These are phyloP conservation scores for Pelmatolapia mariae DNA, from an alignment of 2,113 vertebrate species.

Conservation along the genomic window DNA sequence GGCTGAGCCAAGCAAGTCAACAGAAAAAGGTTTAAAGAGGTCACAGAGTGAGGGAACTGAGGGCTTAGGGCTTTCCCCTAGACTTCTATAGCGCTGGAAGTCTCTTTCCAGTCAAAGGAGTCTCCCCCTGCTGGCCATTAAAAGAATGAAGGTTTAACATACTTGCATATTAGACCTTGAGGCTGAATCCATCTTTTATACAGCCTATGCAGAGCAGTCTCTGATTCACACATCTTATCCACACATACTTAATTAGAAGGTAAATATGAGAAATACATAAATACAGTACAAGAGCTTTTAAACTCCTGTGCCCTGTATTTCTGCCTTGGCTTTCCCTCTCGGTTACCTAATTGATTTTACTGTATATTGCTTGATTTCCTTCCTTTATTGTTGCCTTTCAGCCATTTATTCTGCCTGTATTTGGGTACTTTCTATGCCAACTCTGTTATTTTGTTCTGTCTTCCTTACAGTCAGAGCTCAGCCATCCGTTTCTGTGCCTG, in stretches of 20 bases:
- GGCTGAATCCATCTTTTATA: not conserved
- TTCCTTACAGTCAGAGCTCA: not conserved
- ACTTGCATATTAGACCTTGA: not conserved
- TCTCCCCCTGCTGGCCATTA: not conserved
- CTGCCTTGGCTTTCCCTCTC: not conserved
- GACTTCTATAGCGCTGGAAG: not conserved
- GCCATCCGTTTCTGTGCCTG: not conserved
- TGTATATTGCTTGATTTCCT: not conserved
- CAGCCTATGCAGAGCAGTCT: rapidly evolving
- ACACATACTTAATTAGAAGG: not conserved
- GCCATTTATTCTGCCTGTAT: not conserved
- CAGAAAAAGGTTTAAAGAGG: not conserved
- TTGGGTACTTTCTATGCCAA: not conserved
- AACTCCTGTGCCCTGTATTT: not conserved
- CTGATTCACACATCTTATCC: not conserved
- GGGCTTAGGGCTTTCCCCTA: not conserved
- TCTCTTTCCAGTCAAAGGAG: not conserved
- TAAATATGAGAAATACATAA: not conserved
- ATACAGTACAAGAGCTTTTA: rapidly evolving
- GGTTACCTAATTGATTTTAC: not conserved
- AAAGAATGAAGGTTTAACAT: not conserved
- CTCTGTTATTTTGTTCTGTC: not conserved
- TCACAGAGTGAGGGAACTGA: not conserved
- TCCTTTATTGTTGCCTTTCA: rapidly evolving
- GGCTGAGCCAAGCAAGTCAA: not conserved